Conservation (phyloP, 2,888 invertebrate genomes). For the Drosophila monieri region DNA sequence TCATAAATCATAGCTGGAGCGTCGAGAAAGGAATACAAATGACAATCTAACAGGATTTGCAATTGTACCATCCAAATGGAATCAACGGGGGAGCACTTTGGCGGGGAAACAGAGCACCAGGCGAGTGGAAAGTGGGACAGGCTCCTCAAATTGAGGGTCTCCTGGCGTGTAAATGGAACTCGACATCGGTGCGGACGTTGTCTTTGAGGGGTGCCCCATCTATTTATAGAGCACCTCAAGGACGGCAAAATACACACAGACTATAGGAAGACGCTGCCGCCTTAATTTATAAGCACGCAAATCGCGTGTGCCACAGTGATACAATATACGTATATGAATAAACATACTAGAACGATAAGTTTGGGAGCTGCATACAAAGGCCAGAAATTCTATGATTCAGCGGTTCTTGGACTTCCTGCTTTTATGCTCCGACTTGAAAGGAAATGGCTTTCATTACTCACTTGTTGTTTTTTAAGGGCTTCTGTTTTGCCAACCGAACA, state of each 20-base stretch:
- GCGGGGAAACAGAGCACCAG: neutral
- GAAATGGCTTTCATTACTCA: conserved; percentile 43
- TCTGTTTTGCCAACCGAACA: conserved; percentile 36
- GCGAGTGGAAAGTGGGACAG: conserved; percentile 14
- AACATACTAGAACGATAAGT: conserved; percentile 20
- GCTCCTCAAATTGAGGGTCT: conserved; percentile 28
- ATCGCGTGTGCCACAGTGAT: conserved; percentile 49
- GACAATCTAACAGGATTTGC: conserved; percentile 26
- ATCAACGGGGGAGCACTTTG: conserved; percentile 8
- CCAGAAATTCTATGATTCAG: conserved; percentile 46
- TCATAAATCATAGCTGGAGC: conserved; percentile 32
- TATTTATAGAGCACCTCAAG: conserved; percentile 63
- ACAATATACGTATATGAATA: conserved; percentile 18
- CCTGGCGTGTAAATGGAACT: conserved; percentile 59
- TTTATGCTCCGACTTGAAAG: conserved; percentile 44
- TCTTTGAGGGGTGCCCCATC: conserved; percentile 27
- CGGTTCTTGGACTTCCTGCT: conserved; percentile 45
- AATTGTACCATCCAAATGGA: conserved; percentile 18
- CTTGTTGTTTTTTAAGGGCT: conserved; percentile 30
- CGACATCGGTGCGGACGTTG: conserved; percentile 49
- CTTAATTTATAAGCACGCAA: conserved; percentile 61
- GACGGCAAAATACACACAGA: conserved; percentile 45
- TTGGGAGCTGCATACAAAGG: conserved; percentile 44
- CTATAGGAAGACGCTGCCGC: conserved; percentile 49
- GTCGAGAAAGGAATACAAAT: conserved; percentile 29